Conservation (phyloP, 2,888 invertebrate genomes). For the Linhomoeus sp. region DNA sequence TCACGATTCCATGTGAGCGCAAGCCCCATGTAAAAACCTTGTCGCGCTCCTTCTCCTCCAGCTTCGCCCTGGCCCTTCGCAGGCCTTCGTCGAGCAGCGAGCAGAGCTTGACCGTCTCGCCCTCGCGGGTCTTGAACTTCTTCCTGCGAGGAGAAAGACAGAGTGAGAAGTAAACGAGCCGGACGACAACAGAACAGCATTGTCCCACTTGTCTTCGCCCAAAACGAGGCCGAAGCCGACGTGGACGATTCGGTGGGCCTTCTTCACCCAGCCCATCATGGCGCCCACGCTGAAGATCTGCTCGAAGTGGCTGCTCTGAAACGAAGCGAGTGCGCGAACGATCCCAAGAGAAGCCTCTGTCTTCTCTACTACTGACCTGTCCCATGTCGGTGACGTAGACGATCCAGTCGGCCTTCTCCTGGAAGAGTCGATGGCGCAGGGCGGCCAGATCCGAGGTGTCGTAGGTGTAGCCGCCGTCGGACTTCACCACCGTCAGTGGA, state of each 20-base stretch:
- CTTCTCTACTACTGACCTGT: too few species aligned
- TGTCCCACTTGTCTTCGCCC: constrained; percentile 59
- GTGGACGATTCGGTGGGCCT: constrained; percentile 55
- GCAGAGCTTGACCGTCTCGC: constrained; percentile 68
- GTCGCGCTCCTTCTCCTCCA: constrained; percentile 33
- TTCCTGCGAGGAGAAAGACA: constrained; percentile 49
- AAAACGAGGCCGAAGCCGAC: constrained; percentile 89
- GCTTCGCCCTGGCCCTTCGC: constrained; percentile 29
- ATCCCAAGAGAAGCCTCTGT: too few species aligned
- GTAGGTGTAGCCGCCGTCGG: constrained; percentile 87
- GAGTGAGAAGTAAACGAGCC: too few species aligned
- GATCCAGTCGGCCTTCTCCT: constrained; percentile 64
- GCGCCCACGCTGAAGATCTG: constrained; percentile 54
- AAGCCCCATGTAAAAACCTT: constrained; percentile 17
- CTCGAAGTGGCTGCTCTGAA: constrained; percentile 46
- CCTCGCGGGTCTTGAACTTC: constrained; percentile 93
- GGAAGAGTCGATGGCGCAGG: constrained; percentile 34
- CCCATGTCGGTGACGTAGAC: constrained; percentile 86
- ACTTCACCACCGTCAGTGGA: constrained; percentile 81
- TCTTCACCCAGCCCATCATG: constrained; percentile 49
- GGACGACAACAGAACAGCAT: too few species aligned
- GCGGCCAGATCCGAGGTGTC: constrained; percentile 95
- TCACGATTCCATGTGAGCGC: background rate
- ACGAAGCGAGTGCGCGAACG: constrained; percentile 7
- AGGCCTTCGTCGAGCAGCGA: constrained; percentile 71